These are phyloP conservation scores for Cyclina sinensis DNA, from an alignment of 1,140 invertebrate genomes.

Conservation along the genomic window DNA sequence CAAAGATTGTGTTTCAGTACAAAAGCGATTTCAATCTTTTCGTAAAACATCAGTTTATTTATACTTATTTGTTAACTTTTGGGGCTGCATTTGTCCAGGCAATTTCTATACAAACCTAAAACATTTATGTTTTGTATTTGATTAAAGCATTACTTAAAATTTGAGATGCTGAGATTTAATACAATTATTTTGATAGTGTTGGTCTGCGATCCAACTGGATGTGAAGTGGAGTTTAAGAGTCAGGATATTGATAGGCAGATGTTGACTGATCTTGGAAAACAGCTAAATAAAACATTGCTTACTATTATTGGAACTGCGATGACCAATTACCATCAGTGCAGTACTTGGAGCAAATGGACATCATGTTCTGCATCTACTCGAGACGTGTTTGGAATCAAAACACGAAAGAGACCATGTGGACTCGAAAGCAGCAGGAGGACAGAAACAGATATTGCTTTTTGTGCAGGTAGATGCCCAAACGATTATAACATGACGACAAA, in stretches of 20 bases:
- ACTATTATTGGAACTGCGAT: background rate
- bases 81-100: too few relatives aligned
- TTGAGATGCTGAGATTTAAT: too few relatives aligned
- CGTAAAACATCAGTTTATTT: too few relatives aligned
- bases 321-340: background rate
- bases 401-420: background rate
- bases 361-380: background rate
- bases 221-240: too few relatives aligned
- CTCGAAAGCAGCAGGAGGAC: background rate
- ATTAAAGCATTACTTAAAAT: too few relatives aligned
- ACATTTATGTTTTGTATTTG: too few relatives aligned
- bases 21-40: too few relatives aligned
- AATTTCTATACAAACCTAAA: too few relatives aligned
- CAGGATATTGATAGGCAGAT: background rate
- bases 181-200: too few relatives aligned
- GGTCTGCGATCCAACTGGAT: too few relatives aligned
- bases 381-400: background rate
- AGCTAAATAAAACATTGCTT: background rate
- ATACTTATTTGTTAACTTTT: too few relatives aligned
- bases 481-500: background rate
- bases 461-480: background rate
- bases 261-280: background rate
- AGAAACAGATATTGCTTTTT: background rate
- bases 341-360: background rate
- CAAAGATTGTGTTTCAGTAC: too few relatives aligned